phyloP scores from a whole-genome alignment of 2,113 vertebrate species.

The Callionymus lyra region DNA sequence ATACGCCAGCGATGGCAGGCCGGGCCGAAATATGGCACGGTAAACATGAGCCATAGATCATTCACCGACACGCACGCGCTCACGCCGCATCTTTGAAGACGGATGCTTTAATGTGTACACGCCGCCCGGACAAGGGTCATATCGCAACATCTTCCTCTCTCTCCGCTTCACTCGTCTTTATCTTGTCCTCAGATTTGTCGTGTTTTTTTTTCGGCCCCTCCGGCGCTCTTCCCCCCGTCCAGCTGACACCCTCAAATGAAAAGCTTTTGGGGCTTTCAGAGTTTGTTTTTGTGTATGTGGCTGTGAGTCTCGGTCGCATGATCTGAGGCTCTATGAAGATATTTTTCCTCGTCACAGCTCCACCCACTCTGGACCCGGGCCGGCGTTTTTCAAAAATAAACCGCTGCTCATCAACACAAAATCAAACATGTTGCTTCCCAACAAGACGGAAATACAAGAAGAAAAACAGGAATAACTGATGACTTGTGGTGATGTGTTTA shows the following conservation, averaged over 20 bases:
- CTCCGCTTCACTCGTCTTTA: conserved; percentile 35
- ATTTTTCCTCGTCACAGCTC: no score
- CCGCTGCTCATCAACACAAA: no score
- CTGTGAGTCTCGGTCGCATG: no score
- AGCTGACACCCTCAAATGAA: background rate
- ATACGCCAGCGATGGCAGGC: conserved; percentile 59
- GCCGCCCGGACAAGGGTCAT: conserved; percentile 49
- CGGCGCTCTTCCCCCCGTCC: background rate
- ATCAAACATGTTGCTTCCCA: no score
- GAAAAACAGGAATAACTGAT: no score
- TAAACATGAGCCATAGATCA: conserved; percentile 84
- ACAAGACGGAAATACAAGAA: no score
- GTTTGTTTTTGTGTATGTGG: no score
- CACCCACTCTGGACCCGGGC: no score
- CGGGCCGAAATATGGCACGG: conserved; percentile 70
- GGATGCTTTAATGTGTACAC: conserved; percentile 44
- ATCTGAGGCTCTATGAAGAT: no score
- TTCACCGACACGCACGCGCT: conserved; percentile 43
- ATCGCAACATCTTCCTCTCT: conserved; percentile 37
- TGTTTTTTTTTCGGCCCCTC: conserved; percentile 6
- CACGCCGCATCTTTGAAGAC: conserved; percentile 46
- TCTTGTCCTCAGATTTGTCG: conserved; percentile 32
- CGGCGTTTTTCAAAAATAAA: no score
- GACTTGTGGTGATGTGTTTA: no score
- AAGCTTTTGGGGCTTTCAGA: no score